A percentile compares a stretch with the other conserved stretches of the same genome.
These are phyloP conservation scores for Macrophya alboannulata DNA, from an alignment of 2,888 invertebrate species.

Conservation along the genomic window DNA sequence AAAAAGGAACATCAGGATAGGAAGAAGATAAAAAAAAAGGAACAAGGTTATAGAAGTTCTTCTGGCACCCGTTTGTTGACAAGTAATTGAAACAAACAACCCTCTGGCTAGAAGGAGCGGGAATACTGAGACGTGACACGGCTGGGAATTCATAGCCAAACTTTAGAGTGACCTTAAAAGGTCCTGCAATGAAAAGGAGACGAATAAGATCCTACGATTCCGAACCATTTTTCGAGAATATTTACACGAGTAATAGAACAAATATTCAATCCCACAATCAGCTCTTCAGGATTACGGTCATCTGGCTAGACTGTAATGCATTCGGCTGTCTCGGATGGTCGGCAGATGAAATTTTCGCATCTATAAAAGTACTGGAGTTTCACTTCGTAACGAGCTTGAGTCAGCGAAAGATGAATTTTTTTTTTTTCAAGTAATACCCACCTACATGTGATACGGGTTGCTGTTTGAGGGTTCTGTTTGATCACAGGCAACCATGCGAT, in stretches of 20 bases:
- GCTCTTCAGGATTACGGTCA: background rate
- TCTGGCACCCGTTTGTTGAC: background rate
- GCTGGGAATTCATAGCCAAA: slow-evolving; percentile 48
- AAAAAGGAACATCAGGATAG: background rate
- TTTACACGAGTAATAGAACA: background rate
- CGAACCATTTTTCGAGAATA: background rate
- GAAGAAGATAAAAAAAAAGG: background rate
- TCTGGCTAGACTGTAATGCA: background rate
- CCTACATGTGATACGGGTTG: background rate
- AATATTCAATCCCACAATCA: slow-evolving; percentile 33
- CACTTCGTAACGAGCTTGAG: background rate
- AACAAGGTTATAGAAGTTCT: slow-evolving; percentile 2
- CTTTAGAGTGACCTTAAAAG: slow-evolving; percentile 23
- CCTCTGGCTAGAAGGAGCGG: background rate
- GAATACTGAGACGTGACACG: slow-evolving; percentile 8
- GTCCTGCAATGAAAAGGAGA: background rate
- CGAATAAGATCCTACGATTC: background rate
- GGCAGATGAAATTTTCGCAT: background rate
- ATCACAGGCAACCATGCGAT: slow-evolving; percentile 1
- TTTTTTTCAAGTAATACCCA: background rate
- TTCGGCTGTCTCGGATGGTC: background rate
- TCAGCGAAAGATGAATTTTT: slow-evolving; percentile 17
- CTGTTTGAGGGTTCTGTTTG: background rate
- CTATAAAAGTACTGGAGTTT: background rate
- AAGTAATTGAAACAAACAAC: slow-evolving; percentile 36